Conservation (phyloP, 1,140 invertebrate genomes). For the Drosophila nigromelanica region DNA sequence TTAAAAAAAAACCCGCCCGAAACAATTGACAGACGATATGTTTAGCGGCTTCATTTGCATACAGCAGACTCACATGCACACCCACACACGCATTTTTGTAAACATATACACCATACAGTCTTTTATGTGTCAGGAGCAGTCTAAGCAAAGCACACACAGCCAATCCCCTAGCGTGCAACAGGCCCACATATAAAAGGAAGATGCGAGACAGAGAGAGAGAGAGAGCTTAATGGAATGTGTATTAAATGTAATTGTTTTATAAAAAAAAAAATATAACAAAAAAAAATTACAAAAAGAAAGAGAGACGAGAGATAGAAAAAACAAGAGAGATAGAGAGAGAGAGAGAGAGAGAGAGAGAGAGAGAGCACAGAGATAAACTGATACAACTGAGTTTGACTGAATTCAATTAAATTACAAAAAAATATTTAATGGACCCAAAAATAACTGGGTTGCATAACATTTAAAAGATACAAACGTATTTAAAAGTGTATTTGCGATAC, state of each 20-base stretch:
- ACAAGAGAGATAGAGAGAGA: neutral
- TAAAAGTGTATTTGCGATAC: too few relatives aligned
- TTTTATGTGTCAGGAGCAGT: slow-evolving; percentile 5
- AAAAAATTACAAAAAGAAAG: slow-evolving; percentile 3
- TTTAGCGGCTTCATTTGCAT: slow-evolving; percentile 57
- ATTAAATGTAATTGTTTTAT: slow-evolving; percentile 49
- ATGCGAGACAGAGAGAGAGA: neutral
- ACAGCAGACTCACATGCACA: slow-evolving; percentile 19
- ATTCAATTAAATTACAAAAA: slow-evolving; percentile 3
- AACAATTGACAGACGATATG: slow-evolving; percentile 53
- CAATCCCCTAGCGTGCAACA: slow-evolving; percentile 54
- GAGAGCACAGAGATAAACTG: neutral
- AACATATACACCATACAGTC: neutral
- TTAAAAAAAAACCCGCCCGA: slow-evolving; percentile 37
- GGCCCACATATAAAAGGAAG: slow-evolving; percentile 16
- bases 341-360: neutral
- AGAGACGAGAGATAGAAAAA: neutral
- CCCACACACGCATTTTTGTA: neutral
- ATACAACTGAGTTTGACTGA: neutral
- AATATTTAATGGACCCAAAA: too few relatives aligned
- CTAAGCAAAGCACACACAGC: slow-evolving; percentile 15
- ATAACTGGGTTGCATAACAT: too few relatives aligned
- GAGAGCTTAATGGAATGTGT: slow-evolving; percentile 43
- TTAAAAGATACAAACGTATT: too few relatives aligned
- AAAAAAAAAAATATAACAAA: slow-evolving; percentile 15